These are phyloP conservation scores for Palaemon carinicauda DNA, from an alignment of 1,140 invertebrate genomes.

Conservation along the genomic window DNA sequence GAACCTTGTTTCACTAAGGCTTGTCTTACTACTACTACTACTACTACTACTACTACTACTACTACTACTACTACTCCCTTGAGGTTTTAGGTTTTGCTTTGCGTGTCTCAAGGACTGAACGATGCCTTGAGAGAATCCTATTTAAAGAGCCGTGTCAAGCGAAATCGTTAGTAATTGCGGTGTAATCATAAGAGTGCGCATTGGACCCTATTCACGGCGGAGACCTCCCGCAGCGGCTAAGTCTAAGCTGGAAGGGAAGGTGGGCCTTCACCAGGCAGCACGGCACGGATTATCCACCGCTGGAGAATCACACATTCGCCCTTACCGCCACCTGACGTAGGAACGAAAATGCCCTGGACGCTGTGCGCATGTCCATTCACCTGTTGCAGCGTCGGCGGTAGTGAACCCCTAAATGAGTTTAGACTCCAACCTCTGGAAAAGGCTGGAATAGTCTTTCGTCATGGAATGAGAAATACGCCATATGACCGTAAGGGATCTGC, in stretches of 20 bases:
- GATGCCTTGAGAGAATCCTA: slow-evolving; percentile 43
- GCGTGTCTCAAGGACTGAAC: slow-evolving; percentile 15
- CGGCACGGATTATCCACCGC: not conserved
- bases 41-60: no score
- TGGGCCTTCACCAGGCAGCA: slow-evolving; percentile 2
- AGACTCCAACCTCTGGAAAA: slow-evolving; percentile 22
- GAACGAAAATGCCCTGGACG: not conserved
- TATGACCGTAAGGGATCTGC: not conserved
- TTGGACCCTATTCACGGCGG: slow-evolving; percentile 42
- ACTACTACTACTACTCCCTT: not conserved
- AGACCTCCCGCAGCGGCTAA: slow-evolving; percentile 22
- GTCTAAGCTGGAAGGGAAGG: slow-evolving; percentile 28
- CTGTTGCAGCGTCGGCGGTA: slow-evolving; percentile 29
- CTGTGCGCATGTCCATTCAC: slow-evolving; percentile 13
- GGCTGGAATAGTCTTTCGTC: slow-evolving; percentile 38
- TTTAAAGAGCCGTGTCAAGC: slow-evolving; percentile 46
- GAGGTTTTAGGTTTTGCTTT: not conserved
- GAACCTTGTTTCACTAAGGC: no score
- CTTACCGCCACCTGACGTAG: not conserved
- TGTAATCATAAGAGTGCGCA: slow-evolving; percentile 49
- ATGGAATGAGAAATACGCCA: slow-evolving; percentile 31
- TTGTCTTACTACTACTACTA: not conserved
- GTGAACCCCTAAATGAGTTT: slow-evolving; percentile 34
- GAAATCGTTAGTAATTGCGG: slow-evolving; percentile 53
- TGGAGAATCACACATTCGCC: not conserved